Conservation (phyloP, 2,888 invertebrate species). For the Drosophila leonis region DNA sequence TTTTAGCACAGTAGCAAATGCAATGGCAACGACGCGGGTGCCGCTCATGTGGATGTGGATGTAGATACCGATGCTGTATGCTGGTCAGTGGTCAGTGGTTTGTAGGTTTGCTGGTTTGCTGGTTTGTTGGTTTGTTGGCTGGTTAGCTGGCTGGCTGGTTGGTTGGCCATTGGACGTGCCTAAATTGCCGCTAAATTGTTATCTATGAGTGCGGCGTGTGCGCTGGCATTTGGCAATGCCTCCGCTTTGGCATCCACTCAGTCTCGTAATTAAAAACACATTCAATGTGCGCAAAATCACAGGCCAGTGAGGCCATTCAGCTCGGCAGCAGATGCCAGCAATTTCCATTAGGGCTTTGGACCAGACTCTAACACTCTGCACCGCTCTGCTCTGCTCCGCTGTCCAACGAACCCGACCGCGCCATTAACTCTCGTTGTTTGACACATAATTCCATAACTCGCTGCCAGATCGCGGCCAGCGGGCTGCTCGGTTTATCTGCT, state of each 20-base stretch:
- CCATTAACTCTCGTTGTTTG: slow-evolving; percentile 78
- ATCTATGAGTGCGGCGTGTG: slow-evolving; percentile 80
- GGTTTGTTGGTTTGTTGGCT: background rate
- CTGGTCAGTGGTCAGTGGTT: slow-evolving; percentile 46
- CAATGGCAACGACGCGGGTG: slow-evolving; percentile 66
- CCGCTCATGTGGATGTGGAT: slow-evolving; percentile 45
- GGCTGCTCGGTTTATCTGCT: slow-evolving; percentile 36
- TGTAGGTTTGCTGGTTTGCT: slow-evolving; percentile 45
- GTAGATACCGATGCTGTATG: slow-evolving; percentile 16
- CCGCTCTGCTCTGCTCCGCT: background rate
- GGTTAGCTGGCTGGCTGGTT: slow-evolving; percentile 12
- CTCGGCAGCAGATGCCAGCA: slow-evolving; percentile 38
- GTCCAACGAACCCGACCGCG: slow-evolving; percentile 39
- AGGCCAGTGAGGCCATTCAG: slow-evolving; percentile 44
- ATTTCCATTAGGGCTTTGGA: slow-evolving; percentile 71
- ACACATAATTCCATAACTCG: slow-evolving; percentile 78
- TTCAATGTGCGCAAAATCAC: slow-evolving; percentile 81
- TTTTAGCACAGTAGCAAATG: slow-evolving; percentile 78
- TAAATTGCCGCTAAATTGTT: slow-evolving; percentile 81
- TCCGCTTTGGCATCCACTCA: slow-evolving; percentile 68
- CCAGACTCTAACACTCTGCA: slow-evolving; percentile 3
- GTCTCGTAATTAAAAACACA: slow-evolving; percentile 78
- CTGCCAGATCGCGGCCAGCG: slow-evolving; percentile 55
- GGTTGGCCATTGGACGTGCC: slow-evolving; percentile 69
- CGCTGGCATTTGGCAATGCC: slow-evolving; percentile 69